A percentile compares a stretch with the other conserved stretches of the same genome.
Evolutionary conservation across 2,113 vertebrate genomes (phyloP).

Genomic region (Tychaedon coryphoeus): DNA sequence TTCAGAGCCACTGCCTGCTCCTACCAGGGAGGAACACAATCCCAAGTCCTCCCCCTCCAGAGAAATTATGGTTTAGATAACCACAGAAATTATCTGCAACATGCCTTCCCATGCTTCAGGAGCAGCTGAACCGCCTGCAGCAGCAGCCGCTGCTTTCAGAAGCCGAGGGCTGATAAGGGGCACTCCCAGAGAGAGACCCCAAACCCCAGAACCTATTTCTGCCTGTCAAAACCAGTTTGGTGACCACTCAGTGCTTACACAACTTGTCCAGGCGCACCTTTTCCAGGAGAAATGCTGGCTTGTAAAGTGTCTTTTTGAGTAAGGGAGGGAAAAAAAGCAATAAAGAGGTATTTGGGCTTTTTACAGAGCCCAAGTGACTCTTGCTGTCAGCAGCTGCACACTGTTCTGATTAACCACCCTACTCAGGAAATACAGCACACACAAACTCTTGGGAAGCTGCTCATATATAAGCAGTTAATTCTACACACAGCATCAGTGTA

Average conservation of each 20-base stretch:
- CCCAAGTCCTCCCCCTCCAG: not conserved
- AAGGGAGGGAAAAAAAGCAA: not conserved
- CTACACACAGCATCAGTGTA: not conserved
- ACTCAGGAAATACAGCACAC: not conserved
- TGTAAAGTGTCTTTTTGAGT: not conserved
- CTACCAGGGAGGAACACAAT: fast-evolving
- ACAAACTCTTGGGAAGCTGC: not conserved
- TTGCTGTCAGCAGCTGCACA: not conserved
- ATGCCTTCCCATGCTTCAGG: not conserved
- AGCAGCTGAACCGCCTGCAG: not conserved
- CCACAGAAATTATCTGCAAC: not conserved
- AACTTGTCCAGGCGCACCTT: not conserved
- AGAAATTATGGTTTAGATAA: not conserved
- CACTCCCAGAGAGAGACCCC: constrained; percentile 4
- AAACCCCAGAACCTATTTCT: not conserved
- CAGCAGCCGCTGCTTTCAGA: not conserved
- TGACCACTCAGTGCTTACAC: not conserved
- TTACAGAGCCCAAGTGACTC: not conserved
- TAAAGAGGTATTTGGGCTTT: not conserved
- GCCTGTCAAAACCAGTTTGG: not conserved
- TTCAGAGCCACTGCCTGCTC: not conserved
- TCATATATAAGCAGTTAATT: not conserved
- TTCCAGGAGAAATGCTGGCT: not conserved
- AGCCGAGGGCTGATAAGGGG: not conserved
- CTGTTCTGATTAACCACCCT: not conserved